These are phyloP conservation scores for Meloidogyne hapla DNA, from an alignment of 1,140 invertebrate genomes.

Conservation along the genomic window DNA sequence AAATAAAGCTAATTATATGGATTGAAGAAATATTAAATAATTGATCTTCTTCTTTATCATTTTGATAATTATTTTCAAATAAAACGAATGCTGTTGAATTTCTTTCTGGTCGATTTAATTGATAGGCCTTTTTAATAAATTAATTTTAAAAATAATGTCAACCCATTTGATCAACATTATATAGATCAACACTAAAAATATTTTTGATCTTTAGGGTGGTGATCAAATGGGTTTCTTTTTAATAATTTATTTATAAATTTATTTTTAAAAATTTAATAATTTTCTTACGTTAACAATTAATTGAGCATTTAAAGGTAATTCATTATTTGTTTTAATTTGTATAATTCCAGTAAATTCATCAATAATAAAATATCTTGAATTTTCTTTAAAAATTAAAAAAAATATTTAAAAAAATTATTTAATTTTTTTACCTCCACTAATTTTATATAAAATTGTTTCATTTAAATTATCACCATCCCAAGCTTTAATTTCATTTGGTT, in stretches of 20 bases:
- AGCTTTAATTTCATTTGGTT: conserved; percentile 44
- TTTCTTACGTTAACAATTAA: conserved; percentile 12
- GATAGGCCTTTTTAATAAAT: conserved; percentile 20
- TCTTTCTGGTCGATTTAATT: conserved; percentile 17
- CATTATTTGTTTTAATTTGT: not conserved
- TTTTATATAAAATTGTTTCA: conserved; percentile 43
- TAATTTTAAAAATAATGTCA: not conserved
- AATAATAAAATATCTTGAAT: conserved; percentile 13
- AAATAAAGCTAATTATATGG: not conserved
- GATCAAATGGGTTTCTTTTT: not conserved
- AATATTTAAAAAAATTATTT: not conserved
- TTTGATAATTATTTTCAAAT: not conserved
- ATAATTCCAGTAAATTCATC: conserved; percentile 15
- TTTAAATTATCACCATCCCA: conserved; percentile 52
- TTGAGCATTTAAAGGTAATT: not conserved
- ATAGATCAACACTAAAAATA: not conserved
- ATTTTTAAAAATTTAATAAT: not conserved
- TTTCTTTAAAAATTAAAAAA: no score
- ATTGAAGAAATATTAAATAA: not conserved
- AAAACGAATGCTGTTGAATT: conserved; percentile 16
- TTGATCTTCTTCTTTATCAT: not conserved
- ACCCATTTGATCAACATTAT: not conserved
- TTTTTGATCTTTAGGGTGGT: not conserved
- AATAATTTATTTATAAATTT: no score
- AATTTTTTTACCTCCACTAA: conserved; percentile 47